A percentile compares a stretch with the other conserved stretches of the same genome.
These are phyloP conservation scores for Agriopis aurantiaria DNA, from an alignment of 2,888 invertebrate species.

Conservation along the genomic window DNA sequence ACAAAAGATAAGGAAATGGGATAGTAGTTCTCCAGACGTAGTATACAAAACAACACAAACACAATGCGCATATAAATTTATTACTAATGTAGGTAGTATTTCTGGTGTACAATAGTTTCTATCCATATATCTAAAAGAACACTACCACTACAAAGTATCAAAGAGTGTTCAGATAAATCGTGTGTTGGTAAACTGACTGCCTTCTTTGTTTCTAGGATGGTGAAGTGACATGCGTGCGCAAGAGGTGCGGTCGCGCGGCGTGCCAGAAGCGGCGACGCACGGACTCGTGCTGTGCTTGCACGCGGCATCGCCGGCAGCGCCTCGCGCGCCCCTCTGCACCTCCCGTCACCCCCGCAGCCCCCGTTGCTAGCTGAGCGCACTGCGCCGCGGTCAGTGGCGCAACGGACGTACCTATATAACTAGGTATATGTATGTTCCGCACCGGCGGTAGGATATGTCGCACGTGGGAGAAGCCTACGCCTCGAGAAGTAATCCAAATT, in stretches of 20 bases:
- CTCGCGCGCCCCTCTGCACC: slow-evolving; percentile 50
- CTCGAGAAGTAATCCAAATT: slow-evolving; percentile 10
- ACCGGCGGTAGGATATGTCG: slow-evolving; percentile 27
- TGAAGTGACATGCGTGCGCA: slow-evolving; percentile 92
- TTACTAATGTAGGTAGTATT: too few relatives aligned
- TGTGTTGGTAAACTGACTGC: not conserved
- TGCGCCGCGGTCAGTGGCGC: slow-evolving; percentile 8
- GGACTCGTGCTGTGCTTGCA: slow-evolving; percentile 88
- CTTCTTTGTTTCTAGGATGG: slow-evolving; percentile 88
- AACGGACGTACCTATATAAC: slow-evolving; percentile 24
- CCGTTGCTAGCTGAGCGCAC: slow-evolving; percentile 65
- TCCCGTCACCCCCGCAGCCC: slow-evolving; percentile 52
- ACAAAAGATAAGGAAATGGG: too few relatives aligned
- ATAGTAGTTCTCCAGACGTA: too few relatives aligned
- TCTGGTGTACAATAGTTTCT: too few relatives aligned
- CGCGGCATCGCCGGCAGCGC: slow-evolving; percentile 84
- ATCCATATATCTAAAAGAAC: too few relatives aligned
- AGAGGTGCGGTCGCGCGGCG: slow-evolving; percentile 91
- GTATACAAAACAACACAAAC: too few relatives aligned
- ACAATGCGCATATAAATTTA: too few relatives aligned
- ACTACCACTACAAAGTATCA: too few relatives aligned
- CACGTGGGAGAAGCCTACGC: slow-evolving; percentile 27
- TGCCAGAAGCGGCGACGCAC: slow-evolving; percentile 85
- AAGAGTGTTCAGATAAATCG: too few relatives aligned
- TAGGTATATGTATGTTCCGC: slow-evolving; percentile 25